phyloP scores from a whole-genome alignment of 2,797 vertebrate genomes.

The Lateolabrax maculatus region DNA sequence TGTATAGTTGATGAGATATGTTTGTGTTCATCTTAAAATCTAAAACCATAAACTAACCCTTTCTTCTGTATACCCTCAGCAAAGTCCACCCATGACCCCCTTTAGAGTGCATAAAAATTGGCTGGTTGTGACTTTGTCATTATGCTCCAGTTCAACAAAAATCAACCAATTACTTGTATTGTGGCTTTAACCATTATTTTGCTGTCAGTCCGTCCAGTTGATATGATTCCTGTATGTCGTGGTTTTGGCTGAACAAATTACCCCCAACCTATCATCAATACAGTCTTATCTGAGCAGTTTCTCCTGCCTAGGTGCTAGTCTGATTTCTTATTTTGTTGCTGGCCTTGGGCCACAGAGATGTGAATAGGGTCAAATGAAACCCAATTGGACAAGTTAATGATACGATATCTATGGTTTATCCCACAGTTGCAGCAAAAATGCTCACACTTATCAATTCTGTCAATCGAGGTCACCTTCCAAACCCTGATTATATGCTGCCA shows the following conservation, averaged over 20 bases:
- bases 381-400: slow-evolving; percentile 64
- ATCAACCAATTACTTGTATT: slow-evolving; percentile 27
- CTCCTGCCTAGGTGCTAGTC: slow-evolving; percentile 14
- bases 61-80: neutral
- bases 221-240: slow-evolving; percentile 49
- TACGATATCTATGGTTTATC: slow-evolving; percentile 58
- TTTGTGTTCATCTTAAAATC: slow-evolving; percentile 8
- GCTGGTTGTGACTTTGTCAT: neutral
- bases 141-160: slow-evolving; percentile 23
- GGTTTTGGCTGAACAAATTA: slow-evolving; percentile 43
- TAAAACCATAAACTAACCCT: neutral
- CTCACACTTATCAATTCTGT: slow-evolving; percentile 59
- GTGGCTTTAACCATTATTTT: slow-evolving; percentile 11
- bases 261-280: slow-evolving; percentile 34
- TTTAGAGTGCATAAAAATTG: neutral
- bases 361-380: slow-evolving; percentile 63
- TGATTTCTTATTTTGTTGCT: slow-evolving; percentile 48
- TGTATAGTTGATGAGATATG: neutral
- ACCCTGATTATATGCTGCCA: slow-evolving; percentile 56
- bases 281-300: slow-evolving; percentile 38
- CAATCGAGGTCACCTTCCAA: slow-evolving; percentile 66
- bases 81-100: neutral
- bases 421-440: slow-evolving; percentile 46
- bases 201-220: slow-evolving; percentile 16
- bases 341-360: slow-evolving; percentile 41